Base-by-base conservation (phyloP, 2,888 invertebrate species). In the Atethmia centrago region DNA sequence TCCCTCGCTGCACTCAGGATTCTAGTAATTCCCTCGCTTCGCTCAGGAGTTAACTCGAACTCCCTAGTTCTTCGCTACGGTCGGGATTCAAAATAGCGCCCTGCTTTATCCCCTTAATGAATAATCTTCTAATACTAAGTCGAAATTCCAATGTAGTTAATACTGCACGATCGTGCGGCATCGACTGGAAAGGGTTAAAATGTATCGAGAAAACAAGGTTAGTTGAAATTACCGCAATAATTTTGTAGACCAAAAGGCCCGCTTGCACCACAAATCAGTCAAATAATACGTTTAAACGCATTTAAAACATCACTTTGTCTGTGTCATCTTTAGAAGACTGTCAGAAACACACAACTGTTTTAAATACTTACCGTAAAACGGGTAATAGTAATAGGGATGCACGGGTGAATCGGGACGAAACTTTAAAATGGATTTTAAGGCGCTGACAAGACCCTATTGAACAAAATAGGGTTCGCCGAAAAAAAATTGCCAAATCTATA, bases 201-300 rank as follows among this genome's bases (percentile, higher is more conserved):
- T 70, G 25, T 68, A 65, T 67, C 59, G 28, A 61, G 36, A 59
- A 64, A 63, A 42, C 62, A 49, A 79, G 51, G 56, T 73, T 61
- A 61, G 63, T 75, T 64, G 40, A 70, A 79, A 62, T 77, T 55
- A 31, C 56, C 58, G 62, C 47, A 72, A 71, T 64, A 58, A 73
- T 75, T 70, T 71, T 68, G 42, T 69, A 71, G 58, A 66, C 49
- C 16, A 47, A 14, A 19, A 63, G 3, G 21, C 16, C 9, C n/a
- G 21, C 63, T 64, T 31, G 51, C 16, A 53, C 12, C 36, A 53
- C 51, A 53, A 64, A 36, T 53, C 16, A 12, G n/a, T 64, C n/a
- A 64, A n/a, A 49, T 36, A 4, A 2, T 21, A 9, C 45, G 14
- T 31, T 63, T n/a, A 28, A 28, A 28, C 0, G 19, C 14, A 28